phyloP scores from a whole-genome alignment of 2,113 vertebrate species.

The Ciconia maguari region DNA sequence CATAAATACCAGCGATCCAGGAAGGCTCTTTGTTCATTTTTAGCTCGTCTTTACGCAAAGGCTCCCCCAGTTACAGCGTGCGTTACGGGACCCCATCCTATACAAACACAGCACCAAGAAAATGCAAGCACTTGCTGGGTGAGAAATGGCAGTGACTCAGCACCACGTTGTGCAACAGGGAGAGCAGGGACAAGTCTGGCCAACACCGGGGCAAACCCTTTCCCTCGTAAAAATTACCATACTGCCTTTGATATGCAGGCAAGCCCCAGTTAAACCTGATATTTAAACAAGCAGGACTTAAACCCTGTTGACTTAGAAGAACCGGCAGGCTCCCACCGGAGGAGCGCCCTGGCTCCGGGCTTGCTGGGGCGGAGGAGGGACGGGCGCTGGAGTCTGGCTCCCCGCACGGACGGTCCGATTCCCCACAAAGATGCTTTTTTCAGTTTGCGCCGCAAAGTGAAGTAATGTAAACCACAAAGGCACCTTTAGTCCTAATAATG shows the following conservation, averaged over 20 bases:
- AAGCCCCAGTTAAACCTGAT: slow-evolving; percentile 34
- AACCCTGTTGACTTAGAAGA: background rate
- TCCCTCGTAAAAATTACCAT: slow-evolving; percentile 37
- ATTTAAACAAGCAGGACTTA: slow-evolving; percentile 18
- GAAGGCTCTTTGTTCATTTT: background rate
- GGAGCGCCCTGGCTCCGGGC: background rate
- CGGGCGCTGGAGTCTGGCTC: fast-evolving
- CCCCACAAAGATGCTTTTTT: background rate
- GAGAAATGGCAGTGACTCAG: slow-evolving; percentile 19
- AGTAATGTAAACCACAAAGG: background rate
- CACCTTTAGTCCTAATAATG: background rate
- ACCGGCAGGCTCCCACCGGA: background rate
- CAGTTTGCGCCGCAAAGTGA: background rate
- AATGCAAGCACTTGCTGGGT: fast-evolving
- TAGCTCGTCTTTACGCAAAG: background rate
- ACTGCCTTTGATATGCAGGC: slow-evolving; percentile 38
- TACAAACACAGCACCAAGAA: background rate
- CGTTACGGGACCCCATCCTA: background rate
- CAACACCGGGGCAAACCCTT: background rate
- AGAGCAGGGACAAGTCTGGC: slow-evolving; percentile 22
- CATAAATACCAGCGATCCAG: background rate
- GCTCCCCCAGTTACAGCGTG: background rate
- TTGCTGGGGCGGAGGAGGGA: background rate
- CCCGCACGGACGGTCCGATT: fast-evolving
- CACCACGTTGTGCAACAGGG: background rate